Conservation (phyloP, 2,888 invertebrate genomes). For the Drosophila infuscata region DNA sequence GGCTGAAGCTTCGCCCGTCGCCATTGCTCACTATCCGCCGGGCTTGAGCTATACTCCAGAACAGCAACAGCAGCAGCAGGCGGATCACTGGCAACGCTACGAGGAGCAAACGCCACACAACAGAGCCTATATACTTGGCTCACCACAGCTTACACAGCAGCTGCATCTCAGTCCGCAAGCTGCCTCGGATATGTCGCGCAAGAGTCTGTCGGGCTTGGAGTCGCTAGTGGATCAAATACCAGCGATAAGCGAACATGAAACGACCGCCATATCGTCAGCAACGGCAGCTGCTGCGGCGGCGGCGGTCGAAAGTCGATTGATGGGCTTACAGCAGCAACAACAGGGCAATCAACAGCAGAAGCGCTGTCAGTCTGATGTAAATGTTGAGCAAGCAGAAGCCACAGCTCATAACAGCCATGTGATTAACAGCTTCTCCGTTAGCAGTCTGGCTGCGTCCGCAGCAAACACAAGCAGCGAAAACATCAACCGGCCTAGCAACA, state of each 20-base stretch:
- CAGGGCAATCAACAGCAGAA: slow-evolving; percentile 47
- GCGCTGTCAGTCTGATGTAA: slow-evolving; percentile 37
- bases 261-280: slow-evolving; percentile 54
- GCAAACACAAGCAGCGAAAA: slow-evolving; percentile 11
- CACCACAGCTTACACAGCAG: slow-evolving; percentile 54
- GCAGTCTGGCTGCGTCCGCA: slow-evolving; percentile 84
- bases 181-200: slow-evolving; percentile 90
- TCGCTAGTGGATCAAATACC: slow-evolving; percentile 96
- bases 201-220: slow-evolving; percentile 94
- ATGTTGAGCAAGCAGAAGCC: slow-evolving; percentile 29
- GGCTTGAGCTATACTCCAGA: not conserved
- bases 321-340: slow-evolving; percentile 67
- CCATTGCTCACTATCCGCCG: slow-evolving; percentile 25
- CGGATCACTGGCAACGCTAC: slow-evolving; percentile 61
- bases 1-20: slow-evolving; percentile 21
- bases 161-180: slow-evolving; percentile 41
- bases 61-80: slow-evolving; percentile 19
- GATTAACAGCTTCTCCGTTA: slow-evolving; percentile 85
- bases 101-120: slow-evolving; percentile 49
- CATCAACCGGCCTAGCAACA: slow-evolving; percentile 21
- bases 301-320: slow-evolving; percentile 74
- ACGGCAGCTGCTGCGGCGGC: slow-evolving; percentile 70
- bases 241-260: slow-evolving; percentile 91
- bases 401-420: slow-evolving; percentile 51
- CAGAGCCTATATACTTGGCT: slow-evolving; percentile 47